phyloP scores from a whole-genome alignment of 2,113 vertebrate species.

The Oriolus oriolus region DNA sequence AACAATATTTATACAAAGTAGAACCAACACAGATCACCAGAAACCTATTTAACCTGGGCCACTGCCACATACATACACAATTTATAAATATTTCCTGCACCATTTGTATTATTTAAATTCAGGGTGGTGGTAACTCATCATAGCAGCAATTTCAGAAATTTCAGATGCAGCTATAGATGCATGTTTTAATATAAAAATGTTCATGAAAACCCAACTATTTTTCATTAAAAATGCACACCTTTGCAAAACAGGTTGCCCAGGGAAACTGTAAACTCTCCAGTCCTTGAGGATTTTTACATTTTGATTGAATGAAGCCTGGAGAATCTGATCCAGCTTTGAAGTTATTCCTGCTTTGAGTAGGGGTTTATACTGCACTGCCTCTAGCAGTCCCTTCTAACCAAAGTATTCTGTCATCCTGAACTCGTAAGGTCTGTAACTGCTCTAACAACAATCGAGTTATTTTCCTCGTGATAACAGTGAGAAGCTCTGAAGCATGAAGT shows the following conservation, averaged over 20 bases:
- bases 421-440: background rate
- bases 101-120: conserved; percentile 24
- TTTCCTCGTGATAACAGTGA: background rate
- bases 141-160: background rate
- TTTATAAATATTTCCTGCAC: conserved; percentile 42
- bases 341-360: background rate
- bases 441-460: background rate
- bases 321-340: background rate
- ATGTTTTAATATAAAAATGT: background rate
- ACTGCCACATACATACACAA: conserved; percentile 6
- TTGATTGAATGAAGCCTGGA: background rate
- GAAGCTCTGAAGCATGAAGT: background rate
- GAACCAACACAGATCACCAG: conserved; percentile 1
- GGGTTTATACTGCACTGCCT: background rate
- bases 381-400: background rate
- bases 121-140: background rate
- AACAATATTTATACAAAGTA: conserved; percentile 12
- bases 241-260: background rate
- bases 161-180: background rate
- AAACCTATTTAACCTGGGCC: conserved; percentile 18
- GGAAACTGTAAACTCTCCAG: background rate
- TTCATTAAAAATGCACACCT: background rate
- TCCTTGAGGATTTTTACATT: background rate
- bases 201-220: background rate
- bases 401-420: background rate